Percentiles rank a stretch among this genome's conserved stretches.
These are phyloP conservation scores for Sthenelais limicola DNA, from an alignment of 2,888 invertebrate species.

Conservation along the genomic window DNA sequence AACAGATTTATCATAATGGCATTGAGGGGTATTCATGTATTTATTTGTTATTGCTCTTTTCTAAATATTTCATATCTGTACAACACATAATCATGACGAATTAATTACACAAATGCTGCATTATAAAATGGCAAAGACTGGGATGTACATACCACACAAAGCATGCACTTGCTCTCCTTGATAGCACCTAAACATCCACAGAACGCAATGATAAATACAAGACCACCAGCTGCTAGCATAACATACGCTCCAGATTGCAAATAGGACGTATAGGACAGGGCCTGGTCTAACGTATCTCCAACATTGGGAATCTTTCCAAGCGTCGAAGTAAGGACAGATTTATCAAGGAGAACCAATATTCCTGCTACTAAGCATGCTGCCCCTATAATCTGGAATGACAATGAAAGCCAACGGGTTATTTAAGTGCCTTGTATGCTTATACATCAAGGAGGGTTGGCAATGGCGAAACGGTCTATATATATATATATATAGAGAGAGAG, in stretches of 20 bases:
- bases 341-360: constrained; percentile 3
- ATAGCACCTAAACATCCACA: constrained; percentile 29
- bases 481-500: too few relatives aligned
- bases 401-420: not conserved
- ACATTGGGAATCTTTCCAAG: not conserved
- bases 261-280: not conserved
- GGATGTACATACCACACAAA: constrained; percentile 7
- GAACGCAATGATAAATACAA: constrained; percentile 24
- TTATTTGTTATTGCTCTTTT: too few relatives aligned
- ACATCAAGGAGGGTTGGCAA: too few relatives aligned
- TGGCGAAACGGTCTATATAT: too few relatives aligned
- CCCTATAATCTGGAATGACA: not conserved
- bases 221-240: not conserved
- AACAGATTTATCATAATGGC: too few relatives aligned
- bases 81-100: too few relatives aligned
- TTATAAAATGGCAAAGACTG: too few relatives aligned
- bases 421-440: too few relatives aligned
- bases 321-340: not conserved
- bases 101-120: too few relatives aligned
- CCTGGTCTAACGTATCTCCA: constrained; percentile 8
- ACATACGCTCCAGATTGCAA: constrained; percentile 13
- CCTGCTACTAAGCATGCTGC: not conserved
- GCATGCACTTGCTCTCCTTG: constrained; percentile 11
- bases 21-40: too few relatives aligned
- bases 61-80: too few relatives aligned